A percentile compares a stretch with the other conserved stretches of the same genome.
These are phyloP conservation scores for Oxycera nigricornis DNA, from an alignment of 2,888 invertebrate genomes.

Conservation along the genomic window DNA sequence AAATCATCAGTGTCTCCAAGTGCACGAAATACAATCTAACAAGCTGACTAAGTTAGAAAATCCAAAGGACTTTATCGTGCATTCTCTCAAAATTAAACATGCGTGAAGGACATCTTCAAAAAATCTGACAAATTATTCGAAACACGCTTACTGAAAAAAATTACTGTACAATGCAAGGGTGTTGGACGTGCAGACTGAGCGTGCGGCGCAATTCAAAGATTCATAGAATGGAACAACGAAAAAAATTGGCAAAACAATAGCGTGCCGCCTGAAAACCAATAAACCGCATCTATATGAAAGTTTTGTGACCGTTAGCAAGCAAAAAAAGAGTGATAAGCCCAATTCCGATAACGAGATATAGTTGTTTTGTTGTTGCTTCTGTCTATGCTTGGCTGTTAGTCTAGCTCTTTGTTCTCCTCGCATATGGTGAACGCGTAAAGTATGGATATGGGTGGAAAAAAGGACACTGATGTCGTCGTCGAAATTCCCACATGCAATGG, in stretches of 20 bases:
- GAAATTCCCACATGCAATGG: slow-evolving; percentile 10
- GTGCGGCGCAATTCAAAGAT: slow-evolving; percentile 2
- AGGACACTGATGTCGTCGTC: background rate
- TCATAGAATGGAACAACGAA: background rate
- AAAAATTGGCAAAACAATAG: slow-evolving; percentile 29
- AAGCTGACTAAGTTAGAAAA: background rate
- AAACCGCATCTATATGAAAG: slow-evolving; percentile 34
- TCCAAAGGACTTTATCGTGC: background rate
- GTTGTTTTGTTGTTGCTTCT: slow-evolving; percentile 4
- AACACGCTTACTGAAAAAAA: background rate
- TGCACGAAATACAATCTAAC: background rate
- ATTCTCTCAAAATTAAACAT: background rate
- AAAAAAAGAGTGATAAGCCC: slow-evolving; percentile 42
- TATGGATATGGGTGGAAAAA: background rate
- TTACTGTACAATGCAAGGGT: slow-evolving; percentile 48
- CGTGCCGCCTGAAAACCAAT: slow-evolving; percentile 49
- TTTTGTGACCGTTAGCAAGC: background rate
- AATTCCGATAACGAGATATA: slow-evolving; percentile 47
- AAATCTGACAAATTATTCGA: background rate
- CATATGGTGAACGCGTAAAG: too few species aligned
- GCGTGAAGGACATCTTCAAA: background rate
- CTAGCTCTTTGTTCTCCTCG: too few species aligned
- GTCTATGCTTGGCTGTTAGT: background rate
- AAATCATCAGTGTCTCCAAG: background rate
- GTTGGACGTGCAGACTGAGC: background rate